These are phyloP conservation scores for Smithornis capensis DNA, from an alignment of 2,113 vertebrate species.

Conservation along the genomic window DNA sequence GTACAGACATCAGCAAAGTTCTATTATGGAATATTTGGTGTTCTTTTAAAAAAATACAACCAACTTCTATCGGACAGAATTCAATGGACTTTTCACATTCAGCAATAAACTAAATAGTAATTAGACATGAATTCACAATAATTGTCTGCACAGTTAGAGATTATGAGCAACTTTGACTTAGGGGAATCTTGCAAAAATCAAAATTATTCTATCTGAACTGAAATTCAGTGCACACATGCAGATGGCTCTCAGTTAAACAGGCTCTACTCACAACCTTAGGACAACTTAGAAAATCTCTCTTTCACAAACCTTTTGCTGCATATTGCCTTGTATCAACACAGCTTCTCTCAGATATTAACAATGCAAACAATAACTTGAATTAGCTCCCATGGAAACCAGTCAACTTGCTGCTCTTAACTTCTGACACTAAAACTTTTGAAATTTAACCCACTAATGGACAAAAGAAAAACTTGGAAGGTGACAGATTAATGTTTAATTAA, in stretches of 20 bases:
- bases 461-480: not conserved
- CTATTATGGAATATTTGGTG: not conserved
- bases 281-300: not conserved
- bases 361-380: constrained; percentile 36
- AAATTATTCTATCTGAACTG: not conserved
- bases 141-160: not conserved
- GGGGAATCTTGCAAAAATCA: not conserved
- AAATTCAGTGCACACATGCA: not conserved
- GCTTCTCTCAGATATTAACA: not conserved
- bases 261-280: not conserved
- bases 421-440: constrained; percentile 11
- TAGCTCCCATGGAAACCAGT: constrained; percentile 64
- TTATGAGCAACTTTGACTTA: not conserved
- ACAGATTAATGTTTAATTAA: not conserved
- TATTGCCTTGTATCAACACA: not conserved
- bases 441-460: not conserved
- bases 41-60: not conserved
- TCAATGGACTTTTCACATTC: not conserved
- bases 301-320: not conserved
- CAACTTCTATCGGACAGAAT: not conserved
- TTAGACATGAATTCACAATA: not conserved
- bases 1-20: not conserved
- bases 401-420: constrained; percentile 21
- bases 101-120: not conserved
- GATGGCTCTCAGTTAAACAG: not conserved